phyloP scores from a whole-genome alignment of 2,113 vertebrate genomes.

The Actenoides lindsayi region DNA sequence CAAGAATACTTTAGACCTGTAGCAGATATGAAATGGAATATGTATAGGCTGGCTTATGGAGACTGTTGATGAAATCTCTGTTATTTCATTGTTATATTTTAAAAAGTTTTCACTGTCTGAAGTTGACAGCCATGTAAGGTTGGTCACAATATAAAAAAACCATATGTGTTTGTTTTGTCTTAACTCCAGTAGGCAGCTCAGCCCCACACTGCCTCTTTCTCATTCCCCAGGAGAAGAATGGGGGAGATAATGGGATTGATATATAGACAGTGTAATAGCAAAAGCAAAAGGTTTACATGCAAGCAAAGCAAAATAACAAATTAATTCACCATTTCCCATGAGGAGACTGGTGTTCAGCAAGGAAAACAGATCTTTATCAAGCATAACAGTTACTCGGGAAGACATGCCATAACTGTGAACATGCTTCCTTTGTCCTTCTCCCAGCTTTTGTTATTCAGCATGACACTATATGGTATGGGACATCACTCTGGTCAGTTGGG shows the following conservation, averaged over 20 bases:
- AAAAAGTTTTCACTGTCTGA: neutral
- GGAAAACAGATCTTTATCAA: neutral
- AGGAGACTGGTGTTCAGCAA: neutral
- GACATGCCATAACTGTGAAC: neutral
- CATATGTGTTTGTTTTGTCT: neutral
- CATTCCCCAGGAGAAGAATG: neutral
- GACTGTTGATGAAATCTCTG: neutral
- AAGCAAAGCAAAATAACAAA: neutral
- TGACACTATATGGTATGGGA: accelerated
- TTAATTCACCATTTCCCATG: neutral
- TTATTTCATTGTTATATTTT: neutral
- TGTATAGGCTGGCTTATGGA: neutral
- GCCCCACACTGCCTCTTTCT: neutral
- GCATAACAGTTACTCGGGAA: accelerated
- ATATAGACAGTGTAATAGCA: neutral
- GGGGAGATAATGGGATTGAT: neutral
- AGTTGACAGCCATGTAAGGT: neutral
- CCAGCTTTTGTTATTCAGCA: neutral
- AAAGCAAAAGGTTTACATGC: accelerated
- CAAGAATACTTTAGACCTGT: neutral
- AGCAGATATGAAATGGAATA: neutral
- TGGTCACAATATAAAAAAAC: neutral
- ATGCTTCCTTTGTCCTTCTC: neutral
- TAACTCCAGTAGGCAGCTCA: neutral
- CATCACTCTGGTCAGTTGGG: too few species aligned